Evolutionary conservation across 2,888 invertebrate species (phyloP), one percentile per base, ranked within the genome.

Genomic region (Orchestes rusci): DNA sequence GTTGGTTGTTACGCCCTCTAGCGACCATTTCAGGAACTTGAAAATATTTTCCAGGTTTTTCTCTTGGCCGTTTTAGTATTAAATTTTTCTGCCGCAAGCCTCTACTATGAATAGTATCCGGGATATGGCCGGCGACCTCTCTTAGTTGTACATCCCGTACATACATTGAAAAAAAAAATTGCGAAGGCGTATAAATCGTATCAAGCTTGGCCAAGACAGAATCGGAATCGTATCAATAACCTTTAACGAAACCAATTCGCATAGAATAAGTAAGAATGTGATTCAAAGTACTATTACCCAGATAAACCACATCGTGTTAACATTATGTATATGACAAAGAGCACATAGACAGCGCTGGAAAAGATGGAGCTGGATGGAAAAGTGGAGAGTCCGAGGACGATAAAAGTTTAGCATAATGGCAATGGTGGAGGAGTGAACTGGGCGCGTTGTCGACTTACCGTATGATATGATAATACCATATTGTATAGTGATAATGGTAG

Each of bases 301-400:
- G 46, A 49, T 48, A 46, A 48, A 43, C 39, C 29, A 50, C 50
- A 48, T 35, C 50, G 35, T 50, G 50, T 52, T 43, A 48, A 50
- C 48, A 52, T 47, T 47, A 40, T 52, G 50, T 48, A 50, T 47
- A 44, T 45, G 52, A 49, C 52, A 52, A 44, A 39, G 43, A 46
- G 20, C 37, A 35, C n/a, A 43, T 28, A 16, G 30, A 15, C 30
- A 16, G 17, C 34, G 33, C 29, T 23, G n/a, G 32, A 16, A 43
- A 33, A 16, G 30, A 15, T 20, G 13, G 17, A 23, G 33, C 29
- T 23, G n/a, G 38, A 3, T 38, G 33, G 28, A 46, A 41, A 20
- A 42, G 38, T n/a, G n/a, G n/a, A n/a, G n/a, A n/a, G 46, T 42
- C 37, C 42, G 38, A 42, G 37, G 27, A 41, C 36, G 41, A 36